Conservation (phyloP, 2,888 invertebrate genomes). For the Microdon myrmicae region DNA sequence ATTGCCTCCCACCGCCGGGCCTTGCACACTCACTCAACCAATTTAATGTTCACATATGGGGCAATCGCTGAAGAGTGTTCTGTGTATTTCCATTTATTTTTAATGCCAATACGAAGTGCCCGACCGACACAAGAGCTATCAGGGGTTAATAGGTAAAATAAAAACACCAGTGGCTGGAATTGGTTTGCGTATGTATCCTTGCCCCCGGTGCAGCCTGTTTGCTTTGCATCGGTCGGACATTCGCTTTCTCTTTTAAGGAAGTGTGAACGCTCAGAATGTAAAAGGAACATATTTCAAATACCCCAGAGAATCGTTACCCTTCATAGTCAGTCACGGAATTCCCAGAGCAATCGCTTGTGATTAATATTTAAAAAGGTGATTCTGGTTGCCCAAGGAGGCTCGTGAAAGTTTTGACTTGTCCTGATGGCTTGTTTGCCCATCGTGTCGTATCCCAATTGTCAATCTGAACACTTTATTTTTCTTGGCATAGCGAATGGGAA, state of each 20-base stretch:
- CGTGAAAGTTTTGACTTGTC: slow-evolving; percentile 44
- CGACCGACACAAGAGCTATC: too few species aligned
- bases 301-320: slow-evolving; percentile 32
- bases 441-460: slow-evolving; percentile 32
- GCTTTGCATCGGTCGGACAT: slow-evolving; percentile 16
- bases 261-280: slow-evolving; percentile 44
- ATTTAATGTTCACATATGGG: too few species aligned
- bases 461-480: slow-evolving; percentile 42
- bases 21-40: too few species aligned
- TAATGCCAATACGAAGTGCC: too few species aligned
- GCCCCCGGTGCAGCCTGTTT: not conserved
- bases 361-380: slow-evolving; percentile 48
- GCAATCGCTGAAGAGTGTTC: too few species aligned
- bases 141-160: not conserved
- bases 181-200: slow-evolving; percentile 21
- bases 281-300: slow-evolving; percentile 29
- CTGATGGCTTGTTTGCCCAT: slow-evolving; percentile 12
- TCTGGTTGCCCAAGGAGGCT: slow-evolving; percentile 22
- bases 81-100: too few species aligned
- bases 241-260: slow-evolving; percentile 29
- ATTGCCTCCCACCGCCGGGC: too few species aligned
- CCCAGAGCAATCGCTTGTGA: slow-evolving; percentile 47
- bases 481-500: too few species aligned
- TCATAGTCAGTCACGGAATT: slow-evolving; percentile 25
- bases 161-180: slow-evolving; percentile 17